These are phyloP conservation scores for Channallabes apus DNA, from an alignment of 2,797 vertebrate species.

Conservation along the genomic window DNA sequence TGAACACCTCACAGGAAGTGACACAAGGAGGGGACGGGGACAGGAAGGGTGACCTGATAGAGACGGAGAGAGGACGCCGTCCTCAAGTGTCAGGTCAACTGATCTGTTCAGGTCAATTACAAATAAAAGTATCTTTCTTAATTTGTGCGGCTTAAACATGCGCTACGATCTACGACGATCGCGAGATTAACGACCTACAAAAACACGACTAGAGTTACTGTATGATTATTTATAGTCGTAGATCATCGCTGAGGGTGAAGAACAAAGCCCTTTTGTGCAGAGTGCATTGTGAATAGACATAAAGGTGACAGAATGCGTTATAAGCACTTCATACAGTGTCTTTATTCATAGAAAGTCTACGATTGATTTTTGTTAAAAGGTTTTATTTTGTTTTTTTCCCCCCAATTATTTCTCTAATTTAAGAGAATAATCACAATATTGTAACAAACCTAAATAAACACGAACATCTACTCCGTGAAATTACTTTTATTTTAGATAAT, in stretches of 20 bases:
- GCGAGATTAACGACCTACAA: no score
- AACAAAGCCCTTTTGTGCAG: not conserved
- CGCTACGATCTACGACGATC: not conserved
- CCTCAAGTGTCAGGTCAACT: no score
- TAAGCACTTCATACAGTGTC: not conserved
- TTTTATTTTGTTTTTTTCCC: not conserved
- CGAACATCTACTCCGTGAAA: not conserved
- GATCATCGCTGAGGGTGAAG: no score
- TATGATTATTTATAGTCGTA: not conserved
- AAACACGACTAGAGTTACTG: not conserved
- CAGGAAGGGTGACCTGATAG: not conserved
- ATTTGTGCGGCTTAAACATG: not conserved
- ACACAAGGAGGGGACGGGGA: not conserved
- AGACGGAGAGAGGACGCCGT: not conserved
- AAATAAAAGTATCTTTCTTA: not conserved
- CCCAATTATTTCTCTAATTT: not conserved
- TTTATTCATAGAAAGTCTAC: no score
- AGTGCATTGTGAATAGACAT: not conserved
- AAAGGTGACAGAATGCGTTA: not conserved
- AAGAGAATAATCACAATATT: not conserved
- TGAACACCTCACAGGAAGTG: slow-evolving; percentile 31
- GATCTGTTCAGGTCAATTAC: not conserved
- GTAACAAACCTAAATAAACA: not conserved
- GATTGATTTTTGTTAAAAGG: not conserved
- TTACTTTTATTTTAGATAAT: not conserved